Base-by-base conservation (phyloP, 2,113 vertebrate species). In the Herpailurus yagouaroundi region DNA sequence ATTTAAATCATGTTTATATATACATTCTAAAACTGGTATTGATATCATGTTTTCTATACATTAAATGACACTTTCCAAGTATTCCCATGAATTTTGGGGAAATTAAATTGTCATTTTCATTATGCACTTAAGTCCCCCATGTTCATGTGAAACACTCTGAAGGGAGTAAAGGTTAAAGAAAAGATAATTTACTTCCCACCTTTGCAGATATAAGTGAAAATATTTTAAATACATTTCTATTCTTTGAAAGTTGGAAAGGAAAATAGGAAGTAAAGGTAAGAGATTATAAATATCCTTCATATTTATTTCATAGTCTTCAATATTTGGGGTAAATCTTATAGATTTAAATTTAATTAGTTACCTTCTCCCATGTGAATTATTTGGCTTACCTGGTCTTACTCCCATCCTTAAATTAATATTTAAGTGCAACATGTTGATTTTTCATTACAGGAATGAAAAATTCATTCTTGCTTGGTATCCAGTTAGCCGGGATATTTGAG, bases 221-320 rank as follows among this genome's bases (percentile, higher is more conserved):
- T 76, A 94, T 71, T 91, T 90, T 90, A 91, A 93, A 93, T 69
- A 73, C 3, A 74, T 91, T 88, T 94, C 9, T 33, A 80, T 4
- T 66, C 21, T 95, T 97, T 94, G 60, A 77, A 94, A 95, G 5
- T 93, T 97, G 27, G 50, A 77, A 96, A 96, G 50, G 4, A 45
- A 96, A 89, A 45, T 91, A 73, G 31, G 38, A 88, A 86, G 25
- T 71, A 79, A 71, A 95, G 36, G 38, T 48, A 50, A 89, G 36
- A 89, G 38, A 84, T 84, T 90, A 63, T 48, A 95, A 83, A 85
- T 38, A 8, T 41, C 15, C 36, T 95, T 81, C 33, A 68, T 48
- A 36, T 82, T 93, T 68, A 79, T 95, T 93, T 95, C 15, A 66
- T 14, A 66, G 3, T 81, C 21, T 94, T 92, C 29, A 55, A 60